Conservation (phyloP, 1,140 invertebrate species). For the Polypedilum pembai region DNA sequence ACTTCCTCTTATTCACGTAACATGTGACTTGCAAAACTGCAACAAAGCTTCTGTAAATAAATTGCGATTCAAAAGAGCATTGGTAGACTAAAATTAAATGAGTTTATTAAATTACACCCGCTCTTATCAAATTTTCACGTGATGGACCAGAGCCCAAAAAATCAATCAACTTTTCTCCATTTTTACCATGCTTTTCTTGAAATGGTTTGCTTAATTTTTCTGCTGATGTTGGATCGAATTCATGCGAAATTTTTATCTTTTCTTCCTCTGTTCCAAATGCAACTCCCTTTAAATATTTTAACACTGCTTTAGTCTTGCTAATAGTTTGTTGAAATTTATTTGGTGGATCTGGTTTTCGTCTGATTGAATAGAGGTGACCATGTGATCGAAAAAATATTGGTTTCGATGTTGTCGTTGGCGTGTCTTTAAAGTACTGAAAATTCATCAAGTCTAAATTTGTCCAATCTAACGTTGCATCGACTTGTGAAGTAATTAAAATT, state of each 20-base stretch:
- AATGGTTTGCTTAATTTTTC: constrained; percentile 31
- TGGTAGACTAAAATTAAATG: neutral
- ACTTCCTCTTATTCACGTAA: neutral
- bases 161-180: constrained; percentile 33
- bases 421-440: neutral
- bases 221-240: constrained; percentile 33
- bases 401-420: neutral
- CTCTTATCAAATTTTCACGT: constrained; percentile 31
- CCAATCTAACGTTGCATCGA: neutral
- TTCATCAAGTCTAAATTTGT: neutral
- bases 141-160: constrained; percentile 33
- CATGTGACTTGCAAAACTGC: constrained; percentile 15
- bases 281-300: constrained; percentile 30
- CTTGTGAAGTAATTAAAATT: no score
- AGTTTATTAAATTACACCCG: constrained; percentile 31
- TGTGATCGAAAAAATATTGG: neutral
- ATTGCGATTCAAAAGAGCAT: neutral
- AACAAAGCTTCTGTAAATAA: neutral
- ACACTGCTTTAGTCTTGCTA: constrained; percentile 32
- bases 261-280: neutral
- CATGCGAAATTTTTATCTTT: constrained; percentile 26
- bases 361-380: constrained; percentile 20
- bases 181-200: constrained; percentile 32
- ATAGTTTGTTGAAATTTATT: constrained; percentile 29
- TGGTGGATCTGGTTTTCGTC: constrained; percentile 32